Evolutionary conservation across 2,113 vertebrate genomes (phyloP), one percentile per base, ranked within the genome.

Genomic region (Ptychochromis oligacanthus): DNA sequence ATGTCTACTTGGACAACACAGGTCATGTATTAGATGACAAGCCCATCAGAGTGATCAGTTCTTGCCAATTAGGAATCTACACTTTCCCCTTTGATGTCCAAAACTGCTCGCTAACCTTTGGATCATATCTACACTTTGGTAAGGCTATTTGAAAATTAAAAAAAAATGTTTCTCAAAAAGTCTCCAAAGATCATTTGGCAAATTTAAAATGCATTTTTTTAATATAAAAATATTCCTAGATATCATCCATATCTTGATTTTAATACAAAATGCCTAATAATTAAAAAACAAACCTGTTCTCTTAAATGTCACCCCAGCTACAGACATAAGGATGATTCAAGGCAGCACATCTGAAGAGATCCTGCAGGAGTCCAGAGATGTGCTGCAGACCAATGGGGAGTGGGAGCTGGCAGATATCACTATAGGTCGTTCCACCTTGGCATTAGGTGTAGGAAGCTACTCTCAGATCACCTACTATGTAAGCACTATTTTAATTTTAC

Each of bases 351-450:
- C 59, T 18, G 55, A 75, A 14, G 12, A 85, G 2, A 80, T 80
- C 36, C 80, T 93, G 26, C 0, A 13, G 2, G 77, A 87, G 54
- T 90, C 87, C 31, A 80, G 2, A 22, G 0, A 31, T 0, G 52
- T 78, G 38, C 10, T 95, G 40, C 52, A 88, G 78, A 94, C 92
- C 28, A 94, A 92, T 1, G 95, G 95, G n/a, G 94, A 96, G 80
- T 95, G 92, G 95, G 93, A 93, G 61, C 92, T 93, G 3, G 24
- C 87, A 43, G 79, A 85, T 18, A 91, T 94, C 58, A 4, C 1
- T 2, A 1, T 58, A 10, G 1, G 5, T 40, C 3, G 2, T 2
- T 11, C 8, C 24, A 26, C 3, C 1, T 59, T 90, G 57, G 6
- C 0, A 0, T 52, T 85, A 52, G 1, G 11, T 1, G 17, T 0